Percentiles rank a stretch among this genome's conserved stretches.
phyloP scores from a whole-genome alignment of 2,797 vertebrate genomes.

The Coendou prehensilis region DNA sequence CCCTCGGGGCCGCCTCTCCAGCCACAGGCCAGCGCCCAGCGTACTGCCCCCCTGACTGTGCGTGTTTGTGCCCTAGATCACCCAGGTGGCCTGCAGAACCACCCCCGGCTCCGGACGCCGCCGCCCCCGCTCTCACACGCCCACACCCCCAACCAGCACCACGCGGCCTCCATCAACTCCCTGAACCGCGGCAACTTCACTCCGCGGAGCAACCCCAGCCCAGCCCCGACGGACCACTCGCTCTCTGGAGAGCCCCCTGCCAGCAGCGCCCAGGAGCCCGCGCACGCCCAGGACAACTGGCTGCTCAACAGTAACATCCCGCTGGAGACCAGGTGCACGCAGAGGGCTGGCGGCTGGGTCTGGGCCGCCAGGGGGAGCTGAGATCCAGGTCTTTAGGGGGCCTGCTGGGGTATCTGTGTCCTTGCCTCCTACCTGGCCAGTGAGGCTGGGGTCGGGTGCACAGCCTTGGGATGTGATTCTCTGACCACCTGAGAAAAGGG shows the following conservation, averaged over 20 bases:
- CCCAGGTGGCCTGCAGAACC: slow-evolving; percentile 94
- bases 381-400: background rate
- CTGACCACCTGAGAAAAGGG: too few species aligned
- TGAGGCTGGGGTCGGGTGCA: background rate
- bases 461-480: background rate
- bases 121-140: slow-evolving; percentile 95
- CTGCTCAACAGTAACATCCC: slow-evolving; percentile 99
- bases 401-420: background rate
- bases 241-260: slow-evolving; percentile 94
- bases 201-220: slow-evolving; percentile 97
- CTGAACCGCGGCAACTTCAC: slow-evolving; percentile 97
- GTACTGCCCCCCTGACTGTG: background rate
- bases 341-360: background rate
- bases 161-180: slow-evolving; percentile 96
- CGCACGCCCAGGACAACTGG: slow-evolving; percentile 98
- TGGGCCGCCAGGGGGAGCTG: background rate
- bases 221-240: slow-evolving; percentile 97
- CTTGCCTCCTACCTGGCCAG: background rate
- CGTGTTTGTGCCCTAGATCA: slow-evolving; percentile 87
- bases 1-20: background rate
- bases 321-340: slow-evolving; percentile 96
- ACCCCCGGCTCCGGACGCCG: slow-evolving; percentile 95
- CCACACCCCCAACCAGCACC: slow-evolving; percentile 96
- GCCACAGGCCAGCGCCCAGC: background rate
- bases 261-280: slow-evolving; percentile 92